Percentiles rank a stretch among this genome's conserved stretches.
Evolutionary conservation across 2,888 invertebrate genomes (phyloP).

Genomic region (Callyntrura guangdongensis): DNA sequence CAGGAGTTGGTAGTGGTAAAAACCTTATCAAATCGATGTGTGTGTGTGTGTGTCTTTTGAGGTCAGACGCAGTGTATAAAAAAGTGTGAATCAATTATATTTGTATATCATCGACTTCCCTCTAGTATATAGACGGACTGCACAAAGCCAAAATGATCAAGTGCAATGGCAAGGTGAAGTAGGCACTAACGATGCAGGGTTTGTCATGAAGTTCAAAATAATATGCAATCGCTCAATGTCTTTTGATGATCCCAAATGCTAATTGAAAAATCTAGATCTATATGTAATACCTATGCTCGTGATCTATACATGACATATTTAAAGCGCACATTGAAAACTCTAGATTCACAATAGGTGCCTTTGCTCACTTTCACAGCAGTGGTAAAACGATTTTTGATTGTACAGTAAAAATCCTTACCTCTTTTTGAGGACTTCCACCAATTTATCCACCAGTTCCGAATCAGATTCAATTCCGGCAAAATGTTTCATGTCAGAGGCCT

Average conservation of each 20-base stretch:
- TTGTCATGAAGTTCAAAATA: neutral
- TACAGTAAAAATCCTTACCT: slow-evolving; percentile 67
- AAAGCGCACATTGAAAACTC: neutral
- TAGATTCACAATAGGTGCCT: neutral
- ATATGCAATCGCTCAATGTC: too few relatives aligned
- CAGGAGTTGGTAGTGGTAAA: neutral
- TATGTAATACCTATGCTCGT: neutral
- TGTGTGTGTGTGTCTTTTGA: slow-evolving; percentile 59
- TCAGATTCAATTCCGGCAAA: slow-evolving; percentile 78
- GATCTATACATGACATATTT: too few relatives aligned
- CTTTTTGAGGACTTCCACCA: slow-evolving; percentile 78
- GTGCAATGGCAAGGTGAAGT: slow-evolving; percentile 70
- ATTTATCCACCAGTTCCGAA: slow-evolving; percentile 72
- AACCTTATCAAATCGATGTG: neutral
- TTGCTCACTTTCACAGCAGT: neutral
- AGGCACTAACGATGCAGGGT: neutral
- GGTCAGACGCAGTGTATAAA: slow-evolving; percentile 61
- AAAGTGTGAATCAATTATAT: neutral
- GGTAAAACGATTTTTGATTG: neutral
- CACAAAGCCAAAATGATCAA: slow-evolving; percentile 45
- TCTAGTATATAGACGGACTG: slow-evolving; percentile 8
- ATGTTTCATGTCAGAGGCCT: slow-evolving; percentile 76
- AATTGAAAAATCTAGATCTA: neutral
- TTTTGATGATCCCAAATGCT: neutral
- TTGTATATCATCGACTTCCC: slow-evolving; percentile 39